Base-by-base conservation (phyloP, 2,888 invertebrate genomes). In the Ecliptopera silaceata region DNA sequence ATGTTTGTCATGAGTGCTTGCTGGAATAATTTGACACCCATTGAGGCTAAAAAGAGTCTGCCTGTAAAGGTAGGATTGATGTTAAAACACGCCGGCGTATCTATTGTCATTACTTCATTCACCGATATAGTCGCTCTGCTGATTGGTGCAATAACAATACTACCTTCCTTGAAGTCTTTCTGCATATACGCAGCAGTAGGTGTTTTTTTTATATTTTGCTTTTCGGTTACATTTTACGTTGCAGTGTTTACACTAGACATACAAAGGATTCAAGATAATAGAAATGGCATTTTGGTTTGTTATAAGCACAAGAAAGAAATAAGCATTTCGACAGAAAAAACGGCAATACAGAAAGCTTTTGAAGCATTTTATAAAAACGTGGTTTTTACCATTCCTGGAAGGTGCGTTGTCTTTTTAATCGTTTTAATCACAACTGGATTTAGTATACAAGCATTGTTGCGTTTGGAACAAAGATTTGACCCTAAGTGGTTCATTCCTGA, bases 1-100 rank as follows among this genome's bases (percentile, higher is more conserved):
- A 96, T 96, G 93, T 96, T 97, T 82, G 96, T 97, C 0, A 95
- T 97, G 86, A 93, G 95, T 86, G 94, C 95, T 15, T 94, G 95
- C 74, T 96, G 95, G 95, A 93, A 94, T 60, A 94, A 95, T 72
- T 77, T 94, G 11, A 84, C 93, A 8, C 81, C 87, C 36, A 86
- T 92, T 45, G 88, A 92, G 62, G 80, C 84, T 43, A 82, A 87
- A 52, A 88, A 92, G 66, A 90, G 93, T 64, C 73, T 95, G 26
- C 92, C 93, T n/a, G 92, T 94, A 68, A 93, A 93, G 80, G 90
- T 96, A 49, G 96, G 94, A 0, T 77, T 93, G 36, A 94, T 95
- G 92, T 77, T 96, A 49, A 93, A 95, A 77, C 96, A 96, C 76
- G 96, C 96, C 4, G 97, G 97, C 1, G 95, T 96, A 0, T 96